phyloP scores from a whole-genome alignment of 2,113 vertebrate genomes.

The Spilogale gracilis region DNA sequence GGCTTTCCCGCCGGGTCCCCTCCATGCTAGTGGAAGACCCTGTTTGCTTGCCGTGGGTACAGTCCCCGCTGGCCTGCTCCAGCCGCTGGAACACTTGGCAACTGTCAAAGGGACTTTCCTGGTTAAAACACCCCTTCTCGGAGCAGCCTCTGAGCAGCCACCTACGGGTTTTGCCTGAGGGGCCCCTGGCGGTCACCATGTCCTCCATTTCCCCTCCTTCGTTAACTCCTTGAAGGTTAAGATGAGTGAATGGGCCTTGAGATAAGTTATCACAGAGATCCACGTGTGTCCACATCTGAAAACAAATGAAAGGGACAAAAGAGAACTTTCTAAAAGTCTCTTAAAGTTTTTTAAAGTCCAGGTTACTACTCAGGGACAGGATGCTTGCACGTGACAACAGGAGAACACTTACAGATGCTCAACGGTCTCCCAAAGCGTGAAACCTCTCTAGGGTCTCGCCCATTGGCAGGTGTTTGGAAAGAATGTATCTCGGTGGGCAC shows the following conservation, averaged over 20 bases:
- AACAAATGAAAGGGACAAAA: slow-evolving; percentile 1
- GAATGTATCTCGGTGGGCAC: not conserved
- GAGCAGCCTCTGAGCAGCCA: not conserved
- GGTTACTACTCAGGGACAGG: not conserved
- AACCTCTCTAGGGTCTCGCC: not conserved
- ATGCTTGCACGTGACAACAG: not conserved
- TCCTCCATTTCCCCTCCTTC: not conserved
- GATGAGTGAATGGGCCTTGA: not conserved
- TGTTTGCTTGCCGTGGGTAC: not conserved
- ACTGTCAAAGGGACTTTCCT: no score
- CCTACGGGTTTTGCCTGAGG: not conserved
- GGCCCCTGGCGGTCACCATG: not conserved
- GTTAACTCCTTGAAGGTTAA: not conserved
- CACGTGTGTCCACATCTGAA: not conserved
- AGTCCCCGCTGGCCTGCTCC: no score
- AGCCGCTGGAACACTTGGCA: not conserved
- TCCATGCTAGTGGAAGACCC: not conserved
- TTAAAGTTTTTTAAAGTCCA: not conserved
- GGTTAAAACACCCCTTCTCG: not conserved
- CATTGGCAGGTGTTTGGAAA: not conserved
- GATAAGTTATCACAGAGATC: not conserved
- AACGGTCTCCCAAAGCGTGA: not conserved
- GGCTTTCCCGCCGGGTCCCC: not conserved
- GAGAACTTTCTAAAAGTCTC: no score
- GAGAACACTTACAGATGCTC: not conserved